Base-by-base conservation (phyloP, 2,113 vertebrate genomes). In the Rhinoderma darwinii region DNA sequence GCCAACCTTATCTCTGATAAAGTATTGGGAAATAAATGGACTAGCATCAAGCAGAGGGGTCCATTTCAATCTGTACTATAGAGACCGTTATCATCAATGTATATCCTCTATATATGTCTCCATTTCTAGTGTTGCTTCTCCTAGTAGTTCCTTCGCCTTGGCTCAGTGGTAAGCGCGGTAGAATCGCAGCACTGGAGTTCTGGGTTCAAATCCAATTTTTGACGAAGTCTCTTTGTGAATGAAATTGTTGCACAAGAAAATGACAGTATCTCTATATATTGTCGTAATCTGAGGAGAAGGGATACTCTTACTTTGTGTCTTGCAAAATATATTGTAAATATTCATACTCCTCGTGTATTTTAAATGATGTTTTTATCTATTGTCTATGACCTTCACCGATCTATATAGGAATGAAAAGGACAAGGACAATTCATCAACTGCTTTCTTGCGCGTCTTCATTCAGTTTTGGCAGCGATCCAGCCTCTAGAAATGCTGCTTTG, bases 321-420 rank as follows among this genome's bases (percentile, higher is more conserved):
- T 70, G 32, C 7, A 70, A 14, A 35, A 7, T 59, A 59, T 12
- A 27, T 63, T n/a, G n/a, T n/a, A n/a, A n/a, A n/a, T n/a, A n/a
- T n/a, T n/a, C n/a, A n/a, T n/a, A n/a, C n/a, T 63, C 56, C 56
- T 10, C n/a, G 56, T 14, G 59, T 37, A 37, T 70, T 4, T 9
- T 17, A 37, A 35, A 70, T 70, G 66, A 70, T 70, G 32, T 70
- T 70, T 70, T 70, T 20, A 70, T 70, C 66, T 37, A 70, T 37
- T 70, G 4, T 70, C 66, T 18, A 70, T 70, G 66, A 70, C 66
- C 66, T 70, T 70, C 66, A 70, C 66, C 32, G 32, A 35, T 9
- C 32, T 17, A 37, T 70, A 70, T 70, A 37, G 66, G 17, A 37
- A 70, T 37, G 18, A 70, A 70, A 70, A 70, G 66, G 66, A 70